Evolutionary conservation across 2,797 vertebrate genomes (phyloP).

Genomic region (Catamblyrhynchus diadema): DNA sequence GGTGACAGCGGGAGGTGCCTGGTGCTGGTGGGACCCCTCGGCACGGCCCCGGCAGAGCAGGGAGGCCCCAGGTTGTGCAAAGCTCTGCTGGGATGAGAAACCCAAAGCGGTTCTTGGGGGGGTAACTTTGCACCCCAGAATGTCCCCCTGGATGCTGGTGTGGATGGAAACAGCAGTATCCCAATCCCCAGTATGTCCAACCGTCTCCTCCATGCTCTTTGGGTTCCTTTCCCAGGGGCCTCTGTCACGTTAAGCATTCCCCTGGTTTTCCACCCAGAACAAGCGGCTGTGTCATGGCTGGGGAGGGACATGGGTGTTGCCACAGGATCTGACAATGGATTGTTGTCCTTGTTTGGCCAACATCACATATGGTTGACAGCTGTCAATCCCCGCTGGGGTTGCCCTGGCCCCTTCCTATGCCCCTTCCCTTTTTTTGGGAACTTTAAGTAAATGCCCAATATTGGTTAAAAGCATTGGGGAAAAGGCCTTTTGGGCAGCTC

Average conservation of each 20-base stretch:
- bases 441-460: neutral
- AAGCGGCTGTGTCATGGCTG: fast-evolving
- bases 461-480: neutral
- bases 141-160: fast-evolving
- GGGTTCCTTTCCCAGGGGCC: neutral
- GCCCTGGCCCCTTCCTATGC: neutral
- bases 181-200: neutral
- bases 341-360: neutral
- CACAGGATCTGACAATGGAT: neutral
- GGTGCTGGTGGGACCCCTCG: neutral
- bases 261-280: neutral
- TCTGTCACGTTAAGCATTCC: neutral
- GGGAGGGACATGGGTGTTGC: fast-evolving
- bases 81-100: neutral
- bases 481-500: neutral
- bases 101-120: fast-evolving
- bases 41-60: neutral
- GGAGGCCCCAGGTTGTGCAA: neutral
- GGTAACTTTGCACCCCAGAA: neutral
- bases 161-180: neutral
- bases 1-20: neutral
- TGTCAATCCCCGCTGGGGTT: neutral
- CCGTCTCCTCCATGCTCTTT: neutral
- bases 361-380: fast-evolving
- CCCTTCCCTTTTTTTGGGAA: neutral